Evolutionary conservation across 2,797 vertebrate species (phyloP).

Genomic region (Eospalax fontanierii): DNA sequence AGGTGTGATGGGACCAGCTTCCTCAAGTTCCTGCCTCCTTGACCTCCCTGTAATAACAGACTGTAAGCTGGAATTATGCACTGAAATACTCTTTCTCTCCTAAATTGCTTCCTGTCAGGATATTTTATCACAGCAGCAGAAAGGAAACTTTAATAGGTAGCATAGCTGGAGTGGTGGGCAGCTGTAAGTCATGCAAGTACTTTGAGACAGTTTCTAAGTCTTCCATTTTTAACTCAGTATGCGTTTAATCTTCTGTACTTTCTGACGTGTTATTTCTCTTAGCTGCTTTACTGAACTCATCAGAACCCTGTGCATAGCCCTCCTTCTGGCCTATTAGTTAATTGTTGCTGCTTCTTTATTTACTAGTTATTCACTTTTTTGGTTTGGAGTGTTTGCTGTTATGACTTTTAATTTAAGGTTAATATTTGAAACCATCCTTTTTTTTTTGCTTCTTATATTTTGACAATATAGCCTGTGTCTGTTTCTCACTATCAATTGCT

Average conservation of each 20-base stretch:
- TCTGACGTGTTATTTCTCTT: not conserved
- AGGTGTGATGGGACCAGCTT: not conserved
- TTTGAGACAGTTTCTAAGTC: slow-evolving; percentile 5
- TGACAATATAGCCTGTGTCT: not conserved
- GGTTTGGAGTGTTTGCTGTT: not conserved
- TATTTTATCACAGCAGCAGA: not conserved
- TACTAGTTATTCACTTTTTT: not conserved
- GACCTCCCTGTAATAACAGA: not conserved
- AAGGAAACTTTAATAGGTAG: not conserved
- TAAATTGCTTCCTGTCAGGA: too few species aligned
- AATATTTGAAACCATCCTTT: not conserved
- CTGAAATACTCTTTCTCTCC: not conserved
- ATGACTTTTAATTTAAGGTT: slow-evolving; percentile 30
- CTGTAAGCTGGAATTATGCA: not conserved
- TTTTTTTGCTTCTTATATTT: not conserved
- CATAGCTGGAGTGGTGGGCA: not conserved
- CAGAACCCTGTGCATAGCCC: not conserved
- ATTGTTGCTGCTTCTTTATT: slow-evolving; percentile 52
- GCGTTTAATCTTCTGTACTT: not conserved
- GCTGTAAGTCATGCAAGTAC: slow-evolving; percentile 24
- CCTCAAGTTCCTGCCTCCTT: not conserved
- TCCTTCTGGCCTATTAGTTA: not conserved
- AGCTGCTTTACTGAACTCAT: not conserved
- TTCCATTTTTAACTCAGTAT: slow-evolving; percentile 23
- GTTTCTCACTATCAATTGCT: not conserved